A percentile compares a stretch with the other conserved stretches of the same genome.
Evolutionary conservation across 2,888 invertebrate species (phyloP).

Genomic region (Perdita meconis): DNA sequence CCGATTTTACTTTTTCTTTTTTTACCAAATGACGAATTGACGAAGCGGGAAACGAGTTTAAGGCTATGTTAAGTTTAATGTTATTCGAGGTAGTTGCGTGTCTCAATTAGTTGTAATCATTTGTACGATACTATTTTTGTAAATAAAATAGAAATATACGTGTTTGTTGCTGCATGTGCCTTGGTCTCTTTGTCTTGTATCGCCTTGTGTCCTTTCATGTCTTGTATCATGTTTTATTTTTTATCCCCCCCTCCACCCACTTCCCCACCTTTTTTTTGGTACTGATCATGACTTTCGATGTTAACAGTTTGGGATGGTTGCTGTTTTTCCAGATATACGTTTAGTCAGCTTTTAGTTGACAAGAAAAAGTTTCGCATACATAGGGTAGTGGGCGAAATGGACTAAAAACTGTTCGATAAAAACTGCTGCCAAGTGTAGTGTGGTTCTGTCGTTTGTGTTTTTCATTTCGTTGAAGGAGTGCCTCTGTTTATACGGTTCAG

Average conservation of each 20-base stretch:
- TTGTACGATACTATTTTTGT: constrained; percentile 76
- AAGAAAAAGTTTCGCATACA: constrained; percentile 64
- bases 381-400: constrained; percentile 67
- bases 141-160: constrained; percentile 80
- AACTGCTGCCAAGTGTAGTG: constrained; percentile 75
- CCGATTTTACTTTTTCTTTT: constrained; percentile 1
- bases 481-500: constrained; percentile 80
- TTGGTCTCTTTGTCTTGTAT: constrained; percentile 77
- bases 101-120: constrained; percentile 65
- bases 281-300: constrained; percentile 67
- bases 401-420: constrained; percentile 80
- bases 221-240: constrained; percentile 47
- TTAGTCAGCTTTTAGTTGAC: constrained; percentile 77
- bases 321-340: constrained; percentile 84
- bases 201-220: constrained; percentile 72
- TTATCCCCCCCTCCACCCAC: too few relatives aligned
- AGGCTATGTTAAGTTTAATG: constrained; percentile 60
- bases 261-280: constrained; percentile 15
- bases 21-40: constrained; percentile 19
- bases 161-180: constrained; percentile 82
- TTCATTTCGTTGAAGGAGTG: constrained; percentile 79
- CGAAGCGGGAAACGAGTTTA: constrained; percentile 22
- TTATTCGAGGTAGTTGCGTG: constrained; percentile 43
- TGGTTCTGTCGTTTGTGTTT: constrained; percentile 70
- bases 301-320: constrained; percentile 82